These are phyloP conservation scores for Gadopsis marmoratus DNA, from an alignment of 2,797 vertebrate species.

Conservation along the genomic window DNA sequence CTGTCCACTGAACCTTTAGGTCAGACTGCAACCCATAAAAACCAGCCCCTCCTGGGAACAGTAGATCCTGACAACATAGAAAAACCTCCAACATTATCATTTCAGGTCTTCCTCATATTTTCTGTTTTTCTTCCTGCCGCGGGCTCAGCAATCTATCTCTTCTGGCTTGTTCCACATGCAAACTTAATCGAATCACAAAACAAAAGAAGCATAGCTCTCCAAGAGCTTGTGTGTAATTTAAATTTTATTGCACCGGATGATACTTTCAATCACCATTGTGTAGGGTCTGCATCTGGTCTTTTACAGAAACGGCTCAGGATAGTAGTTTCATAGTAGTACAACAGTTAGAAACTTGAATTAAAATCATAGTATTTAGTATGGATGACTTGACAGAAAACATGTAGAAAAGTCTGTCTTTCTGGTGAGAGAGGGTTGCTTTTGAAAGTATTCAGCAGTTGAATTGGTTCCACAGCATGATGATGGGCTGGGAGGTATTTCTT, in stretches of 20 bases:
- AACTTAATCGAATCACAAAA: constrained; percentile 72
- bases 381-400: neutral
- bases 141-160: constrained; percentile 52
- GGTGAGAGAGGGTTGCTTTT: neutral
- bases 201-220: constrained; percentile 60
- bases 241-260: constrained; percentile 60
- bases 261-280: constrained; percentile 44
- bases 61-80: constrained; percentile 12
- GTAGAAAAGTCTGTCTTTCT: neutral
- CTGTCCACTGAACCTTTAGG: constrained; percentile 10
- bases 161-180: constrained; percentile 64
- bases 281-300: constrained; percentile 25
- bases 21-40: constrained; percentile 3
- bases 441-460: constrained; percentile 4
- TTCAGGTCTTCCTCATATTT: constrained; percentile 40
- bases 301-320: constrained; percentile 2
- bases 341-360: constrained; percentile 18
- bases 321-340: neutral
- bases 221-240: constrained; percentile 67
- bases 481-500: neutral
- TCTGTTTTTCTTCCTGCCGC: constrained; percentile 39
- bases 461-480: constrained; percentile 22
- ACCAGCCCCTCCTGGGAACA: constrained; percentile 1
- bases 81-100: constrained; percentile 48
- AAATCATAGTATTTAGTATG: constrained; percentile 20